phyloP scores from a whole-genome alignment of 2,113 vertebrate species.

The Dunckerocampus dactyliophorus region DNA sequence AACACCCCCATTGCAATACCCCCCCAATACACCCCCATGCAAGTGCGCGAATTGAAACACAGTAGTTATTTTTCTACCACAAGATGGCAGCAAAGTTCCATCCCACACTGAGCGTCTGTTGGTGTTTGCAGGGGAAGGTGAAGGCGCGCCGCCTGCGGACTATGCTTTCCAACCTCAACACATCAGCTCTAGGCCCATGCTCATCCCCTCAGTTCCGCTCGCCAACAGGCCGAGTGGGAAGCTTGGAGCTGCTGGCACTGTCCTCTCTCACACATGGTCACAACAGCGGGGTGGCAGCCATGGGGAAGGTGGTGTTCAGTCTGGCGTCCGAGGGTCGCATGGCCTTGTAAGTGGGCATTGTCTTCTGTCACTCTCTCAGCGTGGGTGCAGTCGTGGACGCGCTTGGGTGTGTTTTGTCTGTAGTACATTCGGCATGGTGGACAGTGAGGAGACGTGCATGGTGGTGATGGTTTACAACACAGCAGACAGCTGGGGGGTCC shows the following conservation, averaged over 20 bases:
- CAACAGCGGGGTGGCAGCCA: constrained; percentile 75
- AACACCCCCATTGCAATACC: too few species aligned
- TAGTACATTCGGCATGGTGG: constrained; percentile 87
- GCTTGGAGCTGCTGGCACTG: constrained; percentile 69
- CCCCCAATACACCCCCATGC: too few species aligned
- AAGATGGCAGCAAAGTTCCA: constrained; percentile 44
- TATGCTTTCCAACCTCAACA: constrained; percentile 79
- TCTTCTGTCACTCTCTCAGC: not conserved
- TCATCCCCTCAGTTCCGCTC: constrained; percentile 75
- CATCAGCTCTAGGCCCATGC: constrained; percentile 78
- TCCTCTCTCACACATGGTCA: constrained; percentile 71
- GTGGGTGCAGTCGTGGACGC: not conserved
- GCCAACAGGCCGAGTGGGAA: constrained; percentile 72
- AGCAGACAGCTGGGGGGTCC: constrained; percentile 86
- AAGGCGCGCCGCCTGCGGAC: constrained; percentile 81
- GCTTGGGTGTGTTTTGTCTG: not conserved
- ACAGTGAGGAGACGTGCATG: constrained; percentile 80
- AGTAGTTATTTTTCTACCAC: constrained; percentile 23
- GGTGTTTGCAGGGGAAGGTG: constrained; percentile 77
- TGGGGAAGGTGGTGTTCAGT: constrained; percentile 90
- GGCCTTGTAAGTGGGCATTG: constrained; percentile 80
- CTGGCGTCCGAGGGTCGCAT: constrained; percentile 83
- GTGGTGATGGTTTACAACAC: constrained; percentile 89
- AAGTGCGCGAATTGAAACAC: too few species aligned
- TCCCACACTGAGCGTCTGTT: not conserved